These are phyloP conservation scores for Anguilla pacifica DNA, from an alignment of 2,797 vertebrate species.

Conservation along the genomic window DNA sequence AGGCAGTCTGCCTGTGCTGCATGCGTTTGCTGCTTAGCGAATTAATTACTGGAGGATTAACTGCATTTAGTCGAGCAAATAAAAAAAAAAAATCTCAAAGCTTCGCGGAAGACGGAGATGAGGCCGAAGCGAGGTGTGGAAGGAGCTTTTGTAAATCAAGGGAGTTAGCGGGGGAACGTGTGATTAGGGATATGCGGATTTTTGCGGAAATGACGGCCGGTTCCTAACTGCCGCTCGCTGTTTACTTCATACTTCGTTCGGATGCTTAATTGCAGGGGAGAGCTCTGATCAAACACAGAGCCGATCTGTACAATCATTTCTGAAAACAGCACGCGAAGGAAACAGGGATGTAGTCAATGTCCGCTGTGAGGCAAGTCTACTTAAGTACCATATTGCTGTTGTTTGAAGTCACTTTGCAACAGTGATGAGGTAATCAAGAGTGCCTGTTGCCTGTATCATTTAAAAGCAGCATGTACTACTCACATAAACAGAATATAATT, in stretches of 20 bases:
- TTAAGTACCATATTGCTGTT: not conserved
- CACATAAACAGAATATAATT: not conserved
- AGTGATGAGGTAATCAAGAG: not conserved
- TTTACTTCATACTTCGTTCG: not conserved
- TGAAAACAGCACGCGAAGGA: not conserved
- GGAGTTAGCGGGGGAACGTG: not conserved
- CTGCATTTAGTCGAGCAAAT: slow-evolving; percentile 4
- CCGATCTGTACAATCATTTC: not conserved
- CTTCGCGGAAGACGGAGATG: not conserved
- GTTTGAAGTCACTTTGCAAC: not conserved
- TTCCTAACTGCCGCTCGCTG: not conserved
- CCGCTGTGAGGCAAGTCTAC: not conserved
- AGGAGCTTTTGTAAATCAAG: slow-evolving; percentile 11
- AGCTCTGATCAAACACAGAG: not conserved
- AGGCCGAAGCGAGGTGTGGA: not conserved
- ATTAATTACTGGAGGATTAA: slow-evolving; percentile 3
- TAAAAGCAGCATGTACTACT: not conserved
- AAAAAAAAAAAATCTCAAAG: not conserved
- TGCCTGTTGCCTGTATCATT: not conserved
- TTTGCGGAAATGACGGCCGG: no score
- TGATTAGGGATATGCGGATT: not conserved
- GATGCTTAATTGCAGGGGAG: not conserved
- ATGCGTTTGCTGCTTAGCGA: not conserved
- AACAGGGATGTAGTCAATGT: not conserved
- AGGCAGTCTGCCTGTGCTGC: no score